Evolutionary conservation across 2,113 vertebrate species (phyloP).

Genomic region (Hypomesus transpacificus): DNA sequence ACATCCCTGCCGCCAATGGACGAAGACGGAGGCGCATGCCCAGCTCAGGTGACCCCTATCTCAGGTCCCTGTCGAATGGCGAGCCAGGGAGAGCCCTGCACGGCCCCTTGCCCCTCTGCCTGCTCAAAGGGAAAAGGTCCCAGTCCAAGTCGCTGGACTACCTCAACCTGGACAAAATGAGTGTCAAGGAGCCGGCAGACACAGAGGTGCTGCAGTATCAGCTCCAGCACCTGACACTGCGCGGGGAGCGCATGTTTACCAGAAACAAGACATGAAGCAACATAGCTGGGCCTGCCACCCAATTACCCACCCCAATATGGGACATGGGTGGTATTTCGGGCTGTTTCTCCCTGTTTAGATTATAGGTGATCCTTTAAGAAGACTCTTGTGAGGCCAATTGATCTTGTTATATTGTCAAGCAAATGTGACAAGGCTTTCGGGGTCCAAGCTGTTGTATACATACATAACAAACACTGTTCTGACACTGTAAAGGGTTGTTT

Average conservation of each 20-base stretch:
- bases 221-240: constrained; percentile 90
- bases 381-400: constrained; percentile 38
- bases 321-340: constrained; percentile 51
- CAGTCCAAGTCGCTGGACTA: constrained; percentile 97
- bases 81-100: constrained; percentile 81
- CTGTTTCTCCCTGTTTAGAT: constrained; percentile 41
- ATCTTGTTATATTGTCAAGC: constrained; percentile 51
- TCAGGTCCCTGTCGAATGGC: constrained; percentile 73
- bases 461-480: constrained; percentile 6
- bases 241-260: constrained; percentile 85
- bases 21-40: constrained; percentile 85
- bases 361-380: constrained; percentile 35
- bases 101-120: constrained; percentile 84
- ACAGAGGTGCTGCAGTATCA: constrained; percentile 93
- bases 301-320: constrained; percentile 24
- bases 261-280: constrained; percentile 85
- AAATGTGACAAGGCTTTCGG: constrained; percentile 20
- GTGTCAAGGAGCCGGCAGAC: constrained; percentile 87
- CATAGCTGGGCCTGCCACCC: not conserved
- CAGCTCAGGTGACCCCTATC: constrained; percentile 89
- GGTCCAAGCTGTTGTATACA: constrained; percentile 20
- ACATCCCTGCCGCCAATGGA: constrained; percentile 86
- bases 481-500: constrained; percentile 29
- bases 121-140: constrained; percentile 86
- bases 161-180: constrained; percentile 98